A percentile compares a stretch with the other conserved stretches of the same genome.
Evolutionary conservation across 2,113 vertebrate species (phyloP).

Genomic region (Terrapene triunguis): DNA sequence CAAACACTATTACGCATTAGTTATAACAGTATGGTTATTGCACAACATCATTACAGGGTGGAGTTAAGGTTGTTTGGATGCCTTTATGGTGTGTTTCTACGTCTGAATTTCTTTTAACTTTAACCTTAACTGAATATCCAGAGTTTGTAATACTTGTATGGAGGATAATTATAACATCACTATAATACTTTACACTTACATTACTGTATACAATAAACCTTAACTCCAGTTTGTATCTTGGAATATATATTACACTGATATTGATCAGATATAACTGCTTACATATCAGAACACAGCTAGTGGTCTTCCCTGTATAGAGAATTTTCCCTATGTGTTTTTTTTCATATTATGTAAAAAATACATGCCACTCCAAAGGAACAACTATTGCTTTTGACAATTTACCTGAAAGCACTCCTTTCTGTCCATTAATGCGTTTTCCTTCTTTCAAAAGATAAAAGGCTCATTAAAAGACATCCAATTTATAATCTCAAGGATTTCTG

Average conservation of each 20-base stretch:
- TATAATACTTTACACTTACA: not conserved
- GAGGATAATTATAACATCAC: not conserved
- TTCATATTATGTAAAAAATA: not conserved
- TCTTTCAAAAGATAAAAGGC: slow-evolving; percentile 42
- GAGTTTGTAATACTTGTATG: not conserved
- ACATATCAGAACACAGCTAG: not conserved
- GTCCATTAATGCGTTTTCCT: slow-evolving; percentile 39
- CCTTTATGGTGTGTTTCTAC: not conserved
- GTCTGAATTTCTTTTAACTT: not conserved
- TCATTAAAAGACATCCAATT: slow-evolving; percentile 36
- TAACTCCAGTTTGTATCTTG: not conserved
- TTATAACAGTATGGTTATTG: not conserved
- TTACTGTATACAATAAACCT: not conserved
- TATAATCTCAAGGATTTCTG: slow-evolving; percentile 46
- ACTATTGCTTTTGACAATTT: slow-evolving; percentile 6
- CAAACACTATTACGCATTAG: not conserved
- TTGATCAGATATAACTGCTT: not conserved
- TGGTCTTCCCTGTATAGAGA: not conserved
- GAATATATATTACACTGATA: not conserved
- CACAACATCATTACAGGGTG: not conserved
- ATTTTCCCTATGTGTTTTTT: not conserved
- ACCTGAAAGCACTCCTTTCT: slow-evolving; percentile 25
- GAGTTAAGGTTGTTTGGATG: not conserved
- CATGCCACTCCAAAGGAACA: not conserved
- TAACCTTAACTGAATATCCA: not conserved